Conservation (phyloP, 2,888 invertebrate genomes). For the Acrocyrtus sp. region DNA sequence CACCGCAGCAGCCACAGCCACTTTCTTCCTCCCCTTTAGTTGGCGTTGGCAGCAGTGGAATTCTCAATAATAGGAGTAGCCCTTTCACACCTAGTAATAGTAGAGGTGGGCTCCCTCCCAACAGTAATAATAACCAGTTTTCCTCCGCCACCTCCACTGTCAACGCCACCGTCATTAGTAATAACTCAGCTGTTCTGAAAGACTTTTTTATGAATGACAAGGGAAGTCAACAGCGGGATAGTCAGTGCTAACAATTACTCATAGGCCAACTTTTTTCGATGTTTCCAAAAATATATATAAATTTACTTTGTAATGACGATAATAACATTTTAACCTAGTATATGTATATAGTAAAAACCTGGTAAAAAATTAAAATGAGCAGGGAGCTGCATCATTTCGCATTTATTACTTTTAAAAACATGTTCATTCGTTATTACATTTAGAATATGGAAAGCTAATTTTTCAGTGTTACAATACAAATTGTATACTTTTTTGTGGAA, state of each 20-base stretch:
- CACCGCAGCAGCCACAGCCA: not conserved
- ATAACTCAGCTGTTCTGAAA: slow-evolving; percentile 41
- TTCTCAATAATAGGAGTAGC: too few relatives aligned
- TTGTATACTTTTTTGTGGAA: too few relatives aligned
- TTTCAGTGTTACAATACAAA: slow-evolving; percentile 9
- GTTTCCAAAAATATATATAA: too few relatives aligned
- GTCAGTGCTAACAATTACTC: slow-evolving; percentile 43
- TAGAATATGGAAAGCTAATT: not conserved
- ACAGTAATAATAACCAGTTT: slow-evolving; percentile 35
- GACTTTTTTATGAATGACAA: slow-evolving; percentile 42
- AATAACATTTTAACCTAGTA: too few relatives aligned
- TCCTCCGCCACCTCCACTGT: slow-evolving; percentile 15
- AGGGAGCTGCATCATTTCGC: too few relatives aligned
- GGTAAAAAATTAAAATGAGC: too few relatives aligned
- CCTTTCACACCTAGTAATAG: slow-evolving; percentile 1
- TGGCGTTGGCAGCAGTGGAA: slow-evolving; percentile 7
- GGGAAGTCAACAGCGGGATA: slow-evolving; percentile 17
- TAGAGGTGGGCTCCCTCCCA: slow-evolving; percentile 17
- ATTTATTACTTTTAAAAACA: too few relatives aligned
- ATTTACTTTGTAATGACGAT: too few relatives aligned
- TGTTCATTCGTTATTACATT: too few relatives aligned
- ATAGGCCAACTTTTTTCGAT: too few relatives aligned
- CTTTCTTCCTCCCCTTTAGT: slow-evolving; percentile 24
- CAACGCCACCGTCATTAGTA: slow-evolving; percentile 33
- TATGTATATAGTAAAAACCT: too few relatives aligned